Base-by-base conservation (phyloP, 2,888 invertebrate species). In the Drosophila rubida region DNA sequence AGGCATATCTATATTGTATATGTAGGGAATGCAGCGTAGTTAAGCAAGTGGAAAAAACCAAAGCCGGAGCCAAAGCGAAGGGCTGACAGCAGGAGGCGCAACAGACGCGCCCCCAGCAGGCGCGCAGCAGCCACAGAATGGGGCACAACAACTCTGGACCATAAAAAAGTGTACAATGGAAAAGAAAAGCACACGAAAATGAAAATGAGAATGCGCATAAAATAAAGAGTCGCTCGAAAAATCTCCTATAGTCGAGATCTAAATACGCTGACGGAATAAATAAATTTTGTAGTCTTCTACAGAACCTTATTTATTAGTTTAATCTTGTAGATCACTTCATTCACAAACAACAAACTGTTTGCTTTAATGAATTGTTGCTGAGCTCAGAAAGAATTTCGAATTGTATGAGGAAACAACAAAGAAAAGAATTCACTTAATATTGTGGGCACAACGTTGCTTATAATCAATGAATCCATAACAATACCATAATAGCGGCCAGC, bases 11-110 rank as follows among this genome's bases (percentile, higher is more conserved):
- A 37, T 49, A 65, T 44, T 11, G n/a, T 23, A 22, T 9, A 53
- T 25, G 61, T 30, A 32, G 11, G 54, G 69, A 79, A 73, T 80
- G 81, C 60, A 32, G 32, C 35, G 58, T 73, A 68, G 68, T 65
- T 74, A 60, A 83, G 78, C 83, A 82, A 82, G 78, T 83, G 83
- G 66, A 86, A 79, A 65, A 69, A 69, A 54, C 6, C 44, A 46
- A 57, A 64, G 49, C 49, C 22, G 53, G 44, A 70, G 54, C 41
- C 50, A 62, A 57, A 39, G 45, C 35, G 25, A 53, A 69, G 77
- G 72, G 82, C 82, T 73, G 69, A 67, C 79, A 84, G 79, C 79
- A 76, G 76, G 79, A 76, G 74, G 69, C 59, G 71, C 65, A 61
- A 69, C 35, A 54, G 11, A 44, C 44, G 22, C 42, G n/a, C 49